Evolutionary conservation across 2,797 vertebrate genomes (phyloP).

Genomic region (Takifugu rubripes): DNA sequence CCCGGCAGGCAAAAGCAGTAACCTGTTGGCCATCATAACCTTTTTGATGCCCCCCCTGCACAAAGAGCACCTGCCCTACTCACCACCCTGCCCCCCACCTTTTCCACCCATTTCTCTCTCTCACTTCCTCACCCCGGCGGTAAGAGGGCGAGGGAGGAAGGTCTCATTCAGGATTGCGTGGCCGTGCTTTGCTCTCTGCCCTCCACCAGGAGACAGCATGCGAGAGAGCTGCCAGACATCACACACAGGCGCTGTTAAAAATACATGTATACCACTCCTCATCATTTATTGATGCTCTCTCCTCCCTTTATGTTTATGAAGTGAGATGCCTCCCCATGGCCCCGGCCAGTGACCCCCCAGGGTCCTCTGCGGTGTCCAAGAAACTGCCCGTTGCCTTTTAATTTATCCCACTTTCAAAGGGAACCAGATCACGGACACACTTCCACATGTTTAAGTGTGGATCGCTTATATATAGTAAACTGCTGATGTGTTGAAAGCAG

Average conservation of each 20-base stretch:
- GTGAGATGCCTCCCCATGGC: conserved; percentile 66
- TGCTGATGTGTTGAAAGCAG: conserved; percentile 9
- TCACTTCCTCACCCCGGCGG: conserved; percentile 8
- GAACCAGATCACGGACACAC: conserved; percentile 50
- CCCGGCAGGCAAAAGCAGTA: conserved; percentile 24
- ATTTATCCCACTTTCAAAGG: conserved; percentile 69
- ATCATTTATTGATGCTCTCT: conserved; percentile 80
- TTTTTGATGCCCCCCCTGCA: not conserved
- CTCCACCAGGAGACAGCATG: conserved; percentile 61
- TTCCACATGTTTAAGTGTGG: conserved; percentile 43
- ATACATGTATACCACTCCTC: conserved; percentile 81
- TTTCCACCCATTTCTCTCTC: not conserved
- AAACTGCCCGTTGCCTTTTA: conserved; percentile 71
- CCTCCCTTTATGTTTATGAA: conserved; percentile 81
- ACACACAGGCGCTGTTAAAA: conserved; percentile 76
- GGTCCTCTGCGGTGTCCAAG: conserved; percentile 61
- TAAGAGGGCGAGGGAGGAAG: conserved; percentile 9
- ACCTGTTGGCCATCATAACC: conserved; percentile 25
- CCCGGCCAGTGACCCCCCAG: conserved; percentile 66
- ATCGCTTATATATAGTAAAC: conserved; percentile 50
- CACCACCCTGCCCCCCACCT: too few species aligned
- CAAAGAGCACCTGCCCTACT: not conserved
- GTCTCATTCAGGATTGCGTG: conserved; percentile 46
- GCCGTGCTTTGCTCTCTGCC: conserved; percentile 66
- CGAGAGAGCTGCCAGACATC: conserved; percentile 76